phyloP scores from a whole-genome alignment of 2,797 vertebrate genomes.

The Anguilla pacifica region DNA sequence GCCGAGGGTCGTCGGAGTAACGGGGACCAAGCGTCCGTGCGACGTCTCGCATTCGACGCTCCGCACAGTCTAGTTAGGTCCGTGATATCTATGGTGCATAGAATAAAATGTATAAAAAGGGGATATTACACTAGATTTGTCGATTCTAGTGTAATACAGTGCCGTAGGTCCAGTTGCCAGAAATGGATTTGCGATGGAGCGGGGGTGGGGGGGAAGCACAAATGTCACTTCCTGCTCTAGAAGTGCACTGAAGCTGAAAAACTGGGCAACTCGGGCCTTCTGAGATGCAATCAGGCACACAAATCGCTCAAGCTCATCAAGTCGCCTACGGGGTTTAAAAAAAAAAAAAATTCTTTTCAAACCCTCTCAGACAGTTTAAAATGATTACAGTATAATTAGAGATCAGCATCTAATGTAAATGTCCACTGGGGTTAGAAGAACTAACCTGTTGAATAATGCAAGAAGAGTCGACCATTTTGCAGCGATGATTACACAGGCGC shows the following conservation, averaged over 20 bases:
- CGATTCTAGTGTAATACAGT: background rate
- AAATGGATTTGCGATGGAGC: constrained; percentile 31
- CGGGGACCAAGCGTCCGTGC: constrained; percentile 14
- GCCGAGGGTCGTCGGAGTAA: constrained; percentile 40
- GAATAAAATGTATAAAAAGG: background rate
- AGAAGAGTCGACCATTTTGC: no score
- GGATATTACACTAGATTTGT: constrained; percentile 18
- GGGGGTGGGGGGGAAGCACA: constrained; percentile 40
- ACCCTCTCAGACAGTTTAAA: no score
- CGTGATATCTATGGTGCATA: background rate
- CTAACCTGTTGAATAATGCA: no score
- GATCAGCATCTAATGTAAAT: no score
- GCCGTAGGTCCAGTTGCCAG: constrained; percentile 30
- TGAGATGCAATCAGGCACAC: constrained; percentile 8
- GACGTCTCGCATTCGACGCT: background rate
- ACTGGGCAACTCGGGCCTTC: constrained; percentile 38
- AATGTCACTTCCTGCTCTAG: constrained; percentile 45
- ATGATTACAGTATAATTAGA: no score
- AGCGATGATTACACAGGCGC: no score
- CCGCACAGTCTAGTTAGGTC: background rate
- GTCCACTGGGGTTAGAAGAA: no score
- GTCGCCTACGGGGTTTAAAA: background rate
- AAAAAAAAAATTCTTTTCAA: no score
- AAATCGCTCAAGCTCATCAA: constrained; percentile 32
- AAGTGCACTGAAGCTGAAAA: constrained; percentile 53